Conservation (phyloP, 2,797 vertebrate genomes). For the Myotis myotis region DNA sequence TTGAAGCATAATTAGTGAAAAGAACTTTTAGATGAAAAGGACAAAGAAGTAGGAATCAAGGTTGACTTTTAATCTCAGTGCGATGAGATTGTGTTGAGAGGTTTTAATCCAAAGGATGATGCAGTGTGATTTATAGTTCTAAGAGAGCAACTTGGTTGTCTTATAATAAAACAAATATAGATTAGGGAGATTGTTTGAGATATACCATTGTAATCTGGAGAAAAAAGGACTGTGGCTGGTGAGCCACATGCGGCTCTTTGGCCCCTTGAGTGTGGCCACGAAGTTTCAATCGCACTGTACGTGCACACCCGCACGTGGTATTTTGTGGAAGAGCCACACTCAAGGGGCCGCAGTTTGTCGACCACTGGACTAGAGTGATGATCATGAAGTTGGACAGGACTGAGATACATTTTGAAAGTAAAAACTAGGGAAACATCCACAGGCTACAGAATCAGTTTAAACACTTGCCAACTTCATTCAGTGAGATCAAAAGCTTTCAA, state of each 20-base stretch:
- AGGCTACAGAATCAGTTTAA: neutral
- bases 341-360: no score
- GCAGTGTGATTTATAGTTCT: neutral
- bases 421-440: neutral
- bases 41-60: neutral
- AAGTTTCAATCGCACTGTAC: no score
- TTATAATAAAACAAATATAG: neutral
- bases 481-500: neutral
- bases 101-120: neutral
- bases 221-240: neutral
- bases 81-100: neutral
- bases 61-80: neutral
- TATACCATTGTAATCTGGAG: neutral
- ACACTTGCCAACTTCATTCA: neutral
- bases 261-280: no score
- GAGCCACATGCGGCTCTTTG: no score
- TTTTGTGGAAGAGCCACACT: no score
- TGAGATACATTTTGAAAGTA: neutral
- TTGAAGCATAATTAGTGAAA: neutral
- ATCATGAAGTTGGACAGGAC: neutral
- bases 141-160: neutral
- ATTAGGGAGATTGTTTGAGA: neutral
- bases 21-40: neutral
- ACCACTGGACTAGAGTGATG: neutral
- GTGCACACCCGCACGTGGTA: no score